Conservation (phyloP, 2,888 invertebrate species). For the Acronicta aceris region DNA sequence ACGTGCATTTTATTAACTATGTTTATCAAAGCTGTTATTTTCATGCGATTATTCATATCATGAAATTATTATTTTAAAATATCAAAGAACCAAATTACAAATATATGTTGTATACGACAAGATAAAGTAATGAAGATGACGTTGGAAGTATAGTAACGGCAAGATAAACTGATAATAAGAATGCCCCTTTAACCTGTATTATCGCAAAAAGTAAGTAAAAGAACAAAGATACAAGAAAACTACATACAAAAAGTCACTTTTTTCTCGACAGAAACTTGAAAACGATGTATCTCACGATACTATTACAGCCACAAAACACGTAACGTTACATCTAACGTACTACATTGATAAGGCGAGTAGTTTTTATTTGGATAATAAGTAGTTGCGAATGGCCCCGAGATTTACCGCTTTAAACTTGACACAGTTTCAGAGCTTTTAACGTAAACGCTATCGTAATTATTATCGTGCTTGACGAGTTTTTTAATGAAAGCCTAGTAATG, state of each 20-base stretch:
- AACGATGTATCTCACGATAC: background rate
- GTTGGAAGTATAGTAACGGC: too few species aligned
- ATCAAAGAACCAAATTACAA: too few species aligned
- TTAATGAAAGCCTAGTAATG: constrained; percentile 33
- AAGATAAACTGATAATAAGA: too few species aligned
- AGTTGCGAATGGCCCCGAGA: constrained; percentile 32
- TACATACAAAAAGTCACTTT: background rate
- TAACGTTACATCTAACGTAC: constrained; percentile 37
- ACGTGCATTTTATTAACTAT: background rate
- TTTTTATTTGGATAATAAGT: constrained; percentile 31
- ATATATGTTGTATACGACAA: too few species aligned
- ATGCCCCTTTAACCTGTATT: too few species aligned
- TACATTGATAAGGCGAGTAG: constrained; percentile 25
- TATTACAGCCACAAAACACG: constrained; percentile 18
- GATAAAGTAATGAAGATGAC: too few species aligned
- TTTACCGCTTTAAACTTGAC: constrained; percentile 47
- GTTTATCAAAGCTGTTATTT: too few species aligned
- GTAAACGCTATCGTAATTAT: constrained; percentile 29
- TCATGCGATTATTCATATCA: too few species aligned
- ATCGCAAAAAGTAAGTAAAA: too few species aligned
- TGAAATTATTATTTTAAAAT: too few species aligned
- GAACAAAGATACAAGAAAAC: background rate
- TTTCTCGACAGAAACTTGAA: background rate
- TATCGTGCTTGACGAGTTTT: constrained; percentile 26
- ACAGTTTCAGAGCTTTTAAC: constrained; percentile 47